Percentiles rank a stretch among this genome's conserved stretches.
Evolutionary conservation across 2,113 vertebrate genomes (phyloP).

Genomic region (Cariama cristata): DNA sequence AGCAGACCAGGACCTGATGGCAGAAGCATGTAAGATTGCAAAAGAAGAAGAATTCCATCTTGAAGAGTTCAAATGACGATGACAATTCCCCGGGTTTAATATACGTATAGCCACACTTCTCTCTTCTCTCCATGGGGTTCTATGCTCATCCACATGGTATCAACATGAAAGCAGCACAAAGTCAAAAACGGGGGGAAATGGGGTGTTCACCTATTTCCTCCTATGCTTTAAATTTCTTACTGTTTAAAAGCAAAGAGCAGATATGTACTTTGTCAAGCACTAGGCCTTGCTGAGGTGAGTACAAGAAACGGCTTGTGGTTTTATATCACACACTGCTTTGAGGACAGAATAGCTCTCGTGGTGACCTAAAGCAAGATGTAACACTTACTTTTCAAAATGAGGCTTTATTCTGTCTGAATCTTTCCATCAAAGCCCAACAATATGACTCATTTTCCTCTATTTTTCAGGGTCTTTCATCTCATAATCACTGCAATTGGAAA

Average conservation of each 20-base stretch:
- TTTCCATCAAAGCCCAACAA: not conserved
- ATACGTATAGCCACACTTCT: not conserved
- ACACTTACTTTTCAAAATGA: not conserved
- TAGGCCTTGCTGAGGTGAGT: not conserved
- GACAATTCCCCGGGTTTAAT: not conserved
- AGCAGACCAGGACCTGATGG: not conserved
- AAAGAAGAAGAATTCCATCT: not conserved
- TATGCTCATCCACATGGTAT: not conserved
- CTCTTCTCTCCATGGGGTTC: not conserved
- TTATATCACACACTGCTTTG: not conserved
- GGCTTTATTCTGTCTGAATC: not conserved
- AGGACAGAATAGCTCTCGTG: not conserved
- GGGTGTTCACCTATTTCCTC: not conserved
- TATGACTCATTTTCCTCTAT: not conserved
- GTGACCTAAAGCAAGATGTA: not conserved
- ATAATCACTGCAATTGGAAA: not conserved
- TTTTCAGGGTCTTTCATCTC: conserved; percentile 28
- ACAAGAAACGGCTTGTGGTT: not conserved
- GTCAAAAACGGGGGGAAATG: not conserved
- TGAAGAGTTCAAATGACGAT: not conserved
- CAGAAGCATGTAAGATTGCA: not conserved
- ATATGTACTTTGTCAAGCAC: not conserved
- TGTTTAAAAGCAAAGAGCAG: not conserved
- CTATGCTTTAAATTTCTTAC: not conserved
- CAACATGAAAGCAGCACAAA: not conserved